Base-by-base conservation (phyloP, 2,888 invertebrate genomes). In the Bellardia bayeri region DNA sequence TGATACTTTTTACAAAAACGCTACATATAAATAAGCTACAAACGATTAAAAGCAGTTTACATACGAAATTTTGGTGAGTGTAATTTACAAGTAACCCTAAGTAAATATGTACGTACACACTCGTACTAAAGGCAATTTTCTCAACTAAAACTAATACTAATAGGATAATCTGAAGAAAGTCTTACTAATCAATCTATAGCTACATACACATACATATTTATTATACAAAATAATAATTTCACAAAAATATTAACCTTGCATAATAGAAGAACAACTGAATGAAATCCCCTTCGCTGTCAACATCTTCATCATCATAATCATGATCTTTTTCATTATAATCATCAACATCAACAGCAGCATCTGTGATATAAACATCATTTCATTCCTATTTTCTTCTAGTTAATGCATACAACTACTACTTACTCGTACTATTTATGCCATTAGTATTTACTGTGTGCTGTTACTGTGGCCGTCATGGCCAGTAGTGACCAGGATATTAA, bases 401-500 rank as follows among this genome's bases (percentile, higher is more conserved):
- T n/a, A 13, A 11, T 13, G 1, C n/a, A 45, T 40, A 56, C 58
- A 64, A 64, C 8, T 33, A 51, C 16, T 6, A 61, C 37, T 56
- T 45, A 13, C 13, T 3, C 37, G 30, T 40, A 51, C 4, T 6
- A 51, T 40, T 71, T 14, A 37, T 63, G 37, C 16, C 42, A 49
- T 2, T 42, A 54, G 33, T 16, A 13, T 8, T 69, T 30, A 30
- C 30, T n/a, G 9, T 37, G 16, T 76, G 16, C 37, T 68, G 14
- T 14, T 45, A 51, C 45, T 49, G 42, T n/a, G 63, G n/a, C 33
- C 37, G 33, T 63, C 56, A 56, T 37, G 56, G 14, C 8, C 82
- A 66, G 16, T 40, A 75, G 69, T 61, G 64, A 66, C 72, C 76
- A 66, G 40, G 30, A 45, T 45, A 40, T 49, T 49, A 40, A 40